Conservation (phyloP, 2,113 vertebrate species). For the Brienomyrus brachyistius region DNA sequence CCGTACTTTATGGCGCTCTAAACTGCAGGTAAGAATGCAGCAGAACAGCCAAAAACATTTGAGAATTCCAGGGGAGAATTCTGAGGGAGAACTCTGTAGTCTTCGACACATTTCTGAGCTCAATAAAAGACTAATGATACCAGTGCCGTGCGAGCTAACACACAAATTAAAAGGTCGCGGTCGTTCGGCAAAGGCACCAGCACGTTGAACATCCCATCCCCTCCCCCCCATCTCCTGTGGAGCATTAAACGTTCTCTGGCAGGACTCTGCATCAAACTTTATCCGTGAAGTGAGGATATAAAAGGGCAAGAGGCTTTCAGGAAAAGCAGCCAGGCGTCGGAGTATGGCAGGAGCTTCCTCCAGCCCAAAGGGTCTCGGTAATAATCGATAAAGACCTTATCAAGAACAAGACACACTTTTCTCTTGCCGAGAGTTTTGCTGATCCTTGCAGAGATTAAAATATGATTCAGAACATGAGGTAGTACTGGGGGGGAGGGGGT, state of each 20-base stretch:
- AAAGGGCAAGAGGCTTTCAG: constrained; percentile 20
- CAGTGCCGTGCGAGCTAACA: neutral
- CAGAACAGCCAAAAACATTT: neutral
- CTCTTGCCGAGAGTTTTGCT: constrained; percentile 12
- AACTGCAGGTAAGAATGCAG: neutral
- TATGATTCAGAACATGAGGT: neutral
- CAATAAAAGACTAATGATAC: neutral
- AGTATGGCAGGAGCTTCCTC: neutral
- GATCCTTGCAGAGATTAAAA: neutral
- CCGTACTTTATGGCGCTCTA: neutral
- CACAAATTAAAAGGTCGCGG: neutral
- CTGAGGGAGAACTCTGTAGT: neutral
- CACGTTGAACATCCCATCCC: neutral
- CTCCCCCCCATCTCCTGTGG: neutral
- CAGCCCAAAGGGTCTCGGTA: constrained; percentile 15
- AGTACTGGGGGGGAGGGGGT: neutral
- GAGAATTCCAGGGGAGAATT: neutral
- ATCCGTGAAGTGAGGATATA: constrained; percentile 14
- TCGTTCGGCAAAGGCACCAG: neutral
- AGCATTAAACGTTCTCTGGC: constrained; percentile 38
- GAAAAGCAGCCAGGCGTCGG: neutral
- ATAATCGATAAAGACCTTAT: constrained; percentile 32
- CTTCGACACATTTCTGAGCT: neutral
- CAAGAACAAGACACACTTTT: constrained; percentile 20
- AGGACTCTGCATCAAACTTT: constrained; percentile 1